A percentile compares a stretch with the other conserved stretches of the same genome.
Conservation (phyloP, 2,113 vertebrate genomes). For the Percopsis transmontana region DNA sequence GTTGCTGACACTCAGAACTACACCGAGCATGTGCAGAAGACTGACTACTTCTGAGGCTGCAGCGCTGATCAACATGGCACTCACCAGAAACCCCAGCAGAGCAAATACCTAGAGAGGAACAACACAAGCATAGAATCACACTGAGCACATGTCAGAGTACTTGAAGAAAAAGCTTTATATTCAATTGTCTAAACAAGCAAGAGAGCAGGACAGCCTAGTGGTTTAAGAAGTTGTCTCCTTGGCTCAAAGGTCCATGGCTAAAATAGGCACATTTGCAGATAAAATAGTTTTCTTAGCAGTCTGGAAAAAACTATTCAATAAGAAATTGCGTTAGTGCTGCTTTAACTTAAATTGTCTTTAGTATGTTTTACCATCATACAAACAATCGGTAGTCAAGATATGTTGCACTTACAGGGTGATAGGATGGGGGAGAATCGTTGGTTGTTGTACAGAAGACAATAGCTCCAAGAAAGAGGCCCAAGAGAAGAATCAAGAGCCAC, state of each 20-base stretch:
- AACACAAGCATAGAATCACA: neutral
- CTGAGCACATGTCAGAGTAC: neutral
- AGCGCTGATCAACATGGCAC: constrained; percentile 89
- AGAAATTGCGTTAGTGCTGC: too few species aligned
- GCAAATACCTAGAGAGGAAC: constrained; percentile 82
- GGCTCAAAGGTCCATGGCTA: too few species aligned
- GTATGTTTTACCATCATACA: too few species aligned
- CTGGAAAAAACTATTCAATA: too few species aligned
- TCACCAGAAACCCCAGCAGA: constrained; percentile 91
- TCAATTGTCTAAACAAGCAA: neutral
- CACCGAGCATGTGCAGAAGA: constrained; percentile 86
- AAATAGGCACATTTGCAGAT: too few species aligned
- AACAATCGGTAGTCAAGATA: too few species aligned
- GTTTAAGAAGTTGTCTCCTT: too few species aligned
- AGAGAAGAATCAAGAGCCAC: constrained; percentile 82
- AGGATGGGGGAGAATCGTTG: constrained; percentile 83
- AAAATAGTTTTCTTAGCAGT: too few species aligned
- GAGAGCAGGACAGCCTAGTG: too few species aligned
- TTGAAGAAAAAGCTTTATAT: too few species aligned
- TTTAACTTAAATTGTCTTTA: too few species aligned
- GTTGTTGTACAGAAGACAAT: constrained; percentile 85
- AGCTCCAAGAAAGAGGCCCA: constrained; percentile 76
- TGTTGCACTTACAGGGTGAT: constrained; percentile 84
- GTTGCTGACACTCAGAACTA: constrained; percentile 91
- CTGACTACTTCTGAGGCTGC: constrained; percentile 91